Base-by-base conservation (phyloP, 2,888 invertebrate genomes). In the Portevinia maculata region DNA sequence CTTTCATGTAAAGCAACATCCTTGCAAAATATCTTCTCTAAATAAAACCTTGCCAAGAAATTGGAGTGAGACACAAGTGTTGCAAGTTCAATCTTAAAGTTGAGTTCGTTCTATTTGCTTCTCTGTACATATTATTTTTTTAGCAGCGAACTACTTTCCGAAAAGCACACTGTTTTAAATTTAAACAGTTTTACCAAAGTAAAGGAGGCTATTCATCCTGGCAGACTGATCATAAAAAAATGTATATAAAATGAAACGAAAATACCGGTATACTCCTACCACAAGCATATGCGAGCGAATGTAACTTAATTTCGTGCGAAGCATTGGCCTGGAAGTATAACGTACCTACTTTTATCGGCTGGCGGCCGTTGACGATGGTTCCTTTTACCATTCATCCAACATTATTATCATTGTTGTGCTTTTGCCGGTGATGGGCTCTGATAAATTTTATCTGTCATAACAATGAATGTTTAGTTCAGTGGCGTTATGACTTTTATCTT, bases 391-490 rank as follows among this genome's bases (percentile, higher is more conserved):
- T 52, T 3, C 9, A 41, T 7, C 28, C 32, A 15, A 11, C 11
- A n/a, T 30, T 8, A 13, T n/a, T n/a, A n/a, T 9, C 21, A 9
- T 60, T 30, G 30, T 19, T 41, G 28, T 50, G 15, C 53, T 30
- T 57, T 44, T 62, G 44, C 55, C 65, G 15, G 15, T 59, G 48
- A 75, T 67, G 67, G 44, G 46, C 41, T 59, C 11, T 24, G 59
- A 75, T 75, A 75, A 59, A 75, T 67, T 67, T 67, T 67, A 75
- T 75, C 75, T 67, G 44, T 60, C 67, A 60, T 67, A 67, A 67
- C 75, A 75, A 75, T 75, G 67, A 67, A 59, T 67, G 59, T 75
- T 75, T 65, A 52, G 57, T 65, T 75, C 52, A 75, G 55, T 65
- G 57, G 59, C 53, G 67, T 53, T 75, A 60, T 59, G 75, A 15